A percentile compares a stretch with the other conserved stretches of the same genome.
These are phyloP conservation scores for Pomacea maculata DNA, from an alignment of 1,140 invertebrate genomes.

Conservation along the genomic window DNA sequence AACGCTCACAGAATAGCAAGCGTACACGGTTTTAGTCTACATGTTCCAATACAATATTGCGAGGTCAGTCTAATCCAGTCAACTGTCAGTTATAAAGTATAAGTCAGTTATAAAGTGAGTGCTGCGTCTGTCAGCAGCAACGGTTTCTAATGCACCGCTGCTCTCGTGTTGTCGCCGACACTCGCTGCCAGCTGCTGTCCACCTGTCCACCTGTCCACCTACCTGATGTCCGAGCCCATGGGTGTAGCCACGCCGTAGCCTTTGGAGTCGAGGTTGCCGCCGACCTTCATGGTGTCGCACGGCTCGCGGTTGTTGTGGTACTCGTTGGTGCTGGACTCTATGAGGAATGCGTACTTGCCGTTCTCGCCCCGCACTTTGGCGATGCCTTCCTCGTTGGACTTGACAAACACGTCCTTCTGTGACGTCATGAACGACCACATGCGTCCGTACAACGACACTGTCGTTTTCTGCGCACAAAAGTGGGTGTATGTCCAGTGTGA, in stretches of 20 bases:
- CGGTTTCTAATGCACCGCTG: neutral
- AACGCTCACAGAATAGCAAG: no score
- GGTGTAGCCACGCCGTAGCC: constrained; percentile 94
- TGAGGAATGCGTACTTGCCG: constrained; percentile 91
- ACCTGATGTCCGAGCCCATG: constrained; percentile 89
- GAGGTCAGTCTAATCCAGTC: no score
- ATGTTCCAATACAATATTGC: no score
- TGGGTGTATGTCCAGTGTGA: no score
- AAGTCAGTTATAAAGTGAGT: no score
- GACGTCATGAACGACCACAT: constrained; percentile 95
- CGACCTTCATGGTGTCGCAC: constrained; percentile 93
- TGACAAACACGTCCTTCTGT: constrained; percentile 56
- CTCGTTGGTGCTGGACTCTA: constrained; percentile 96
- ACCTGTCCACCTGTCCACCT: constrained; percentile 1
- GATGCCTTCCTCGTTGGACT: constrained; percentile 51
- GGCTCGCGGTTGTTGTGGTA: constrained; percentile 91
- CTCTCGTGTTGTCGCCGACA: neutral
- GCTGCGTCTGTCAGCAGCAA: no score
- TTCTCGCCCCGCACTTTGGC: constrained; percentile 48
- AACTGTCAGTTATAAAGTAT: no score
- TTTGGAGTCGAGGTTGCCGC: constrained; percentile 91
- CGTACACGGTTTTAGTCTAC: no score
- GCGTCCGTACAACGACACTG: constrained; percentile 88
- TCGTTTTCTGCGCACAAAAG: constrained; percentile 65
- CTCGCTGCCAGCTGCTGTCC: no score